Percentiles rank a stretch among this genome's conserved stretches.
phyloP scores from a whole-genome alignment of 2,888 invertebrate genomes.

The Rhogogaster chlorosoma region DNA sequence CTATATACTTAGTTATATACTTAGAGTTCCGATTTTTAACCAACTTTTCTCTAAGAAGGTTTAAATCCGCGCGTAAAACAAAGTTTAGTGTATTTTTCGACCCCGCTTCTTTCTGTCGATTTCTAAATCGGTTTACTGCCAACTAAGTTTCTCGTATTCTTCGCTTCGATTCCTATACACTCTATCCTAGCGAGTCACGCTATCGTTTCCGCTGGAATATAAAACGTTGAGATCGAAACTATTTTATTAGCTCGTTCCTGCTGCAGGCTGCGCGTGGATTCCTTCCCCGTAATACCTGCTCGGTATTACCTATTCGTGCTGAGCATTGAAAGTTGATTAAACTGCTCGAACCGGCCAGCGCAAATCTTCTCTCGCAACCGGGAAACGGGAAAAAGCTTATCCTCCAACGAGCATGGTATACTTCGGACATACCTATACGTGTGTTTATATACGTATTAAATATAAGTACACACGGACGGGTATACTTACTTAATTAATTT shows the following conservation, averaged over 20 bases:
- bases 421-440: neutral
- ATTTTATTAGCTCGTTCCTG: neutral
- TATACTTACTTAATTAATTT: slow-evolving; percentile 12
- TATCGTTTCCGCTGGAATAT: neutral
- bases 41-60: too few relatives aligned
- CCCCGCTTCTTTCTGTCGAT: neutral
- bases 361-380: neutral
- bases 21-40: too few relatives aligned
- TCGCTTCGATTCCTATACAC: neutral
- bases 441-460: neutral
- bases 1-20: neutral
- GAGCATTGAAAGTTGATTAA: slow-evolving; percentile 12
- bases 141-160: neutral
- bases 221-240: neutral
- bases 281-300: neutral
- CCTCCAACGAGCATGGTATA: neutral
- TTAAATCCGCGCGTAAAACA: too few relatives aligned
- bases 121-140: neutral
- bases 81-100: neutral
- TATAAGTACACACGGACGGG: neutral
- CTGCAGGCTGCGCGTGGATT: neutral
- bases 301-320: neutral
- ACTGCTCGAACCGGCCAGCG: neutral
- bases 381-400: neutral
- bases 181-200: too few relatives aligned